Evolutionary conservation across 2,797 vertebrate genomes (phyloP), one percentile per base, ranked within the genome.

Genomic region (Eospalax fontanierii): DNA sequence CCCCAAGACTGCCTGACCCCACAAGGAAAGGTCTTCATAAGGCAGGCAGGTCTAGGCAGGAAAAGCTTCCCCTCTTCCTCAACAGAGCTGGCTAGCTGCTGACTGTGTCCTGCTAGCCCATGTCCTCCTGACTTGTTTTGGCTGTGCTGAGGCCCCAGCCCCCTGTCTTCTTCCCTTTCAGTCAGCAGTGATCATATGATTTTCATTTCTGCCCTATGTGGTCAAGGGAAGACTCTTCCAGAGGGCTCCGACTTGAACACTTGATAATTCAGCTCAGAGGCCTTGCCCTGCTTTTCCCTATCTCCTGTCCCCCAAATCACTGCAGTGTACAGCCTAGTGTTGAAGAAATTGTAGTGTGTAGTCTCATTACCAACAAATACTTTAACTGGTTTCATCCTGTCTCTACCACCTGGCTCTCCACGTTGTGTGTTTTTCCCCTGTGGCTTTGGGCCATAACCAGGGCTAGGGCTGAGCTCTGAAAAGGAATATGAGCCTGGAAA

Each of bases 321-420:
- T 66, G 94, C 94, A 66, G 28, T 65, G 89, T 84, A 80, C 95
- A 97, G 87, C 91, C 87, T 79, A 73, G 78, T 93, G 59, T 94
- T 95, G 91, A 97, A 82, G 30, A 43, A 85, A 95, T 94, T 54
- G 76, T 97, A 95, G 92, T 89, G 74, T 97, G 95, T 89, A 79
- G 80, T 97, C 83, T 95, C 63, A 95, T 91, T 82, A 96, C 63
- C 92, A 94, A 92, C 33, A 87, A 96, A 96, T 96, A 91, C 81
- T 91, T 43, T 38, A 86, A 61, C 61, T 90, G 81, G 90, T 96
- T 88, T 80, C 38, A 35, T 79, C n/a, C 19, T 50, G 26, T 91
- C 26, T 89, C 70, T 40, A 26, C 14, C 6, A 10, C 28, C 28
- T 16, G 38, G 24, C 50, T 33, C 0, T 21, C 61, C 70, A 63